phyloP scores from a whole-genome alignment of 2,888 invertebrate genomes.

The Molorchus minor region DNA sequence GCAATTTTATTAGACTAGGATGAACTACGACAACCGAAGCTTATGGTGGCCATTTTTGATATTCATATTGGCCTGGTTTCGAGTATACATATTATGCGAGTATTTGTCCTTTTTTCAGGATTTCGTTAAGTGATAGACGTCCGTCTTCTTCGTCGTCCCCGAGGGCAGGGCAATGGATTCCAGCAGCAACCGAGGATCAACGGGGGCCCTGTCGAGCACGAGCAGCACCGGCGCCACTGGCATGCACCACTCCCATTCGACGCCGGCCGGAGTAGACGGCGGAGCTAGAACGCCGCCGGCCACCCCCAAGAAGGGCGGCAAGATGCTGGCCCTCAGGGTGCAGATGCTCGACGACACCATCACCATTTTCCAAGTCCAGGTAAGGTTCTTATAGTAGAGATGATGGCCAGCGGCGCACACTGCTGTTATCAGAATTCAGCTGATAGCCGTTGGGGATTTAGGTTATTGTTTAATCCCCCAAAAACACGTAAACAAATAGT shows the following conservation, averaged over 20 bases:
- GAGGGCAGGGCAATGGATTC: conserved; percentile 52
- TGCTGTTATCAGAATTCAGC: too few relatives aligned
- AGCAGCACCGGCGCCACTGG: conserved; percentile 59
- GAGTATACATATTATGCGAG: neutral
- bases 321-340: conserved; percentile 87
- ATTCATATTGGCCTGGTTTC: too few relatives aligned
- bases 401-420: neutral
- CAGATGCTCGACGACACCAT: conserved; percentile 91
- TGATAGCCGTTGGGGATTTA: too few relatives aligned
- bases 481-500: too few relatives aligned
- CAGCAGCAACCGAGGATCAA: conserved; percentile 56
- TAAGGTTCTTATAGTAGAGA: conserved; percentile 60
- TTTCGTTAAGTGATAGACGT: conserved; percentile 42
- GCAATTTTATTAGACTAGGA: too few relatives aligned
- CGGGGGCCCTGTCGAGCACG: conserved; percentile 59
- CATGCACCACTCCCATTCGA: conserved; percentile 86
- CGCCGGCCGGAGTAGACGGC: conserved; percentile 85
- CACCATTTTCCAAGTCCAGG: conserved; percentile 93
- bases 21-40: too few relatives aligned
- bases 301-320: conserved; percentile 85
- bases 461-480: too few relatives aligned
- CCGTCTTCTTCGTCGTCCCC: conserved; percentile 14
- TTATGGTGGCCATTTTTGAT: too few relatives aligned
- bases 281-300: conserved; percentile 76
- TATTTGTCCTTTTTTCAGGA: conserved; percentile 39